Evolutionary conservation across 1,140 invertebrate species (phyloP).

Genomic region (Drosophila pallidifrons): DNA sequence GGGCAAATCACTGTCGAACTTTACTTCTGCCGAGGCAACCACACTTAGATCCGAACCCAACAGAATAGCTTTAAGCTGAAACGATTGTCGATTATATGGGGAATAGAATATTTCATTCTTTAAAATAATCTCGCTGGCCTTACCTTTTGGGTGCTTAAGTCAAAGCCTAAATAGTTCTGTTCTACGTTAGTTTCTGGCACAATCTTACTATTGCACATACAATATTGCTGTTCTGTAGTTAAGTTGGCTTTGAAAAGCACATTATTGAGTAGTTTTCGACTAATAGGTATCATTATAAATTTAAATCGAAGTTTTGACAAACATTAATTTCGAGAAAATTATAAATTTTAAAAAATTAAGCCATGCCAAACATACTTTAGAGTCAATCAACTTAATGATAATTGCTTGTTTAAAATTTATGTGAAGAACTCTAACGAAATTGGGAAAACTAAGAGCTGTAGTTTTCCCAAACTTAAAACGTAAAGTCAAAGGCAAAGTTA

Average conservation of each 20-base stretch:
- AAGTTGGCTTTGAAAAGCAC: neutral
- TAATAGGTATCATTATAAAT: neutral
- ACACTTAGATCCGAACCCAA: conserved; percentile 91
- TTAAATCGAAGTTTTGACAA: neutral
- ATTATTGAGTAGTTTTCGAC: neutral
- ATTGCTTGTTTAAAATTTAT: too few relatives aligned
- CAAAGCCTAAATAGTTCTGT: neutral
- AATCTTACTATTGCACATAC: neutral
- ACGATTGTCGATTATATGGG: conserved; percentile 48
- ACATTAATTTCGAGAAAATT: neutral
- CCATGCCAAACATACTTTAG: too few relatives aligned
- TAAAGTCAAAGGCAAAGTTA: too few relatives aligned
- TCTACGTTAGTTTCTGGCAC: too few relatives aligned
- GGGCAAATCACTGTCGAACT: conserved; percentile 95
- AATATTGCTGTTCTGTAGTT: neutral
- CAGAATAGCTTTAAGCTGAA: conserved; percentile 95
- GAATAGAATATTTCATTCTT: neutral
- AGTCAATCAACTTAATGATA: too few relatives aligned
- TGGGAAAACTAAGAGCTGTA: too few relatives aligned
- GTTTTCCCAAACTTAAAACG: too few relatives aligned
- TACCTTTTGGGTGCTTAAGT: conserved; percentile 10
- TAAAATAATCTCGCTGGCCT: neutral
- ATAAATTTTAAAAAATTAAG: too few relatives aligned
- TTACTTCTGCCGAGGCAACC: conserved; percentile 91
- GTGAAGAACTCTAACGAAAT: too few relatives aligned